phyloP scores from a whole-genome alignment of 2,113 vertebrate species.

The Fregetta grallaria region DNA sequence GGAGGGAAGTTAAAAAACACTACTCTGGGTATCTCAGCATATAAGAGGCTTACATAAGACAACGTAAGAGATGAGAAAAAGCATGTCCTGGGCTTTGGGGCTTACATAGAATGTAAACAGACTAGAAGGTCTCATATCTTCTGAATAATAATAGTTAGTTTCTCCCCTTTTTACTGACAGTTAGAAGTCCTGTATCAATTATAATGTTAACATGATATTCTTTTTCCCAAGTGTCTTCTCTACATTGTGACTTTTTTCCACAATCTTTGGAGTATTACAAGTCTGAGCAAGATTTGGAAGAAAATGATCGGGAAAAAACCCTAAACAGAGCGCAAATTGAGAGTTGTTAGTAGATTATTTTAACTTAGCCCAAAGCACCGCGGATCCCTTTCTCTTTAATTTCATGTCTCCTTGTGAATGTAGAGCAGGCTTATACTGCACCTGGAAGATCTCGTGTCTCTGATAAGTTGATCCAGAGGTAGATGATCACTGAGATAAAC shows the following conservation, averaged over 20 bases:
- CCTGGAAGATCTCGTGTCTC: conserved; percentile 19
- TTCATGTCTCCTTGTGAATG: neutral
- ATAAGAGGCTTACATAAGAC: neutral
- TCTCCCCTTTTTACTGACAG: neutral
- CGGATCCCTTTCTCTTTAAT: neutral
- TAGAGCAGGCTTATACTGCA: neutral
- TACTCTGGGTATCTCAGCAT: neutral
- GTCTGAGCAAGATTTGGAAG: neutral
- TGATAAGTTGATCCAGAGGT: conserved; percentile 8
- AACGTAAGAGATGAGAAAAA: neutral
- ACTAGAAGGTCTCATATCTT: neutral
- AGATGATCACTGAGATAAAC: conserved; percentile 38
- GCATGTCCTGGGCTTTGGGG: neutral
- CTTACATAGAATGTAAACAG: neutral
- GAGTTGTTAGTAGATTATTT: neutral
- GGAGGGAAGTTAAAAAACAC: neutral
- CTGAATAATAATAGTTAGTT: neutral
- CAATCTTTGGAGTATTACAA: neutral
- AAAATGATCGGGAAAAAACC: neutral
- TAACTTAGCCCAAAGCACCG: neutral
- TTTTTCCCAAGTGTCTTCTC: neutral
- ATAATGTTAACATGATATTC: neutral
- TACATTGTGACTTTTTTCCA: neutral
- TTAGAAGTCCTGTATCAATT: neutral
- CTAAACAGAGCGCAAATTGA: neutral